Evolutionary conservation across 2,797 vertebrate genomes (phyloP).

Genomic region (Sebastes hubbsi): DNA sequence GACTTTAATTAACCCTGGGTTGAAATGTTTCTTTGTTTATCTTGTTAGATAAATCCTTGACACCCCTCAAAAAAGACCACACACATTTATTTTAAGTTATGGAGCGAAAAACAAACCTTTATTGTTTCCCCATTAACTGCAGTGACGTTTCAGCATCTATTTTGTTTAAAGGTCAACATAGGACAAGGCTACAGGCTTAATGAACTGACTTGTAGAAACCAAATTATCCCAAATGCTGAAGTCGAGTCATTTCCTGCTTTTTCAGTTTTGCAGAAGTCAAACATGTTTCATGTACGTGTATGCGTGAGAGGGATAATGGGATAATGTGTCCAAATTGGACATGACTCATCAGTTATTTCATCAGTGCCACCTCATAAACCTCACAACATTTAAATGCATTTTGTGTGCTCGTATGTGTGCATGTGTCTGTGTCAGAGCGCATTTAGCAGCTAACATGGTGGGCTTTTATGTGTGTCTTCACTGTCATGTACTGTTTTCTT

Average conservation of each 20-base stretch:
- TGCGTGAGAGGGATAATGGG: slow-evolving; percentile 14
- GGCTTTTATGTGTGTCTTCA: slow-evolving; percentile 10
- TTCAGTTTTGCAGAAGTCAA: not conserved
- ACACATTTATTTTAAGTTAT: not conserved
- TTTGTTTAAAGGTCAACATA: slow-evolving; percentile 1
- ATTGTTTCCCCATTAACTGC: not conserved
- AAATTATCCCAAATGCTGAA: slow-evolving; percentile 1
- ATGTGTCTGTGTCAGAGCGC: slow-evolving; percentile 9
- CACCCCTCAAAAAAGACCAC: not conserved
- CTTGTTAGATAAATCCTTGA: not conserved
- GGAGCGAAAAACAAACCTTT: not conserved
- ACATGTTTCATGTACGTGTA: not conserved
- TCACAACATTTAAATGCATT: slow-evolving; percentile 16
- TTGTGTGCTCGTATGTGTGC: slow-evolving; percentile 9
- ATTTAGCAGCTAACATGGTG: not conserved
- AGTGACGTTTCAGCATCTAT: not conserved
- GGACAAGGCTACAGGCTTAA: slow-evolving; percentile 18
- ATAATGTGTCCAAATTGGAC: slow-evolving; percentile 56
- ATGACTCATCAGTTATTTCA: slow-evolving; percentile 70
- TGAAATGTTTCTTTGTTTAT: not conserved
- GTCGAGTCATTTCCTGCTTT: slow-evolving; percentile 8
- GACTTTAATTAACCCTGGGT: not conserved
- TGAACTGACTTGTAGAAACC: slow-evolving; percentile 6
- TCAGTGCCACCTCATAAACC: slow-evolving; percentile 67
- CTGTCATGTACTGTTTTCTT: not conserved